Evolutionary conservation across 2,888 invertebrate genomes (phyloP), one percentile per base, ranked within the genome.

Genomic region (Periphyllus acericola): DNA sequence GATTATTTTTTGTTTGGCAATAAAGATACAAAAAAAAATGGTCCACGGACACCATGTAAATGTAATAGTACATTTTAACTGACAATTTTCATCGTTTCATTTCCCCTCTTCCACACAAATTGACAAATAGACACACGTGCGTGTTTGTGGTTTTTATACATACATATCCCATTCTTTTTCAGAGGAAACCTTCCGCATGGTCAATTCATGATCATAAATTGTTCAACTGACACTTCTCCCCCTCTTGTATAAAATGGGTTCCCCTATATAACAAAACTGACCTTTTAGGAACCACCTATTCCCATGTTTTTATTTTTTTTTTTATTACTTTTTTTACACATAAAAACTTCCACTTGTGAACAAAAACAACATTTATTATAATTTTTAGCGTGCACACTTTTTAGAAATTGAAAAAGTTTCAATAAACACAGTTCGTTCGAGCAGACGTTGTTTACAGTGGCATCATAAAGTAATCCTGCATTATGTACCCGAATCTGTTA

Each of bases 331-430:
- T 52, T 52, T 81, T 84, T 83, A 25, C 60, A 29, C 32, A 19
- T 66, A 68, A 85, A 83, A 76, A 86, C 85, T 79, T 79, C 79
- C 79, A 55, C 40, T 71, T 46, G 79, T 60, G 71, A 86, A 79
- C 79, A 81, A 74, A 74, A 87, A 80, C 36, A 34, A 79, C 60
- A 74, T 87, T 81, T 74, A 87, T 81, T 87, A 81, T 81, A 80
- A 87, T 87, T 81, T 83, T 87, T 66, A 75, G 80, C 32, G 29
- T 25, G 32, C 46, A 14, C 74, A 66, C 46, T 74, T 81, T 87
- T 74, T 74, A 60, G 60, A 81, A 87, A 87, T 87, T 87, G 80
- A 81, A 87, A 81, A 74, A 87, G 66, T 81, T 87, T 81, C 80
- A 66, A 87, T 80, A 87, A 81, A 75, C 80, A 40, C 72, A 25